Percentiles rank a stretch among this genome's conserved stretches.
Conservation (phyloP, 1,140 invertebrate species). For the Amphibalanus amphitrite region DNA sequence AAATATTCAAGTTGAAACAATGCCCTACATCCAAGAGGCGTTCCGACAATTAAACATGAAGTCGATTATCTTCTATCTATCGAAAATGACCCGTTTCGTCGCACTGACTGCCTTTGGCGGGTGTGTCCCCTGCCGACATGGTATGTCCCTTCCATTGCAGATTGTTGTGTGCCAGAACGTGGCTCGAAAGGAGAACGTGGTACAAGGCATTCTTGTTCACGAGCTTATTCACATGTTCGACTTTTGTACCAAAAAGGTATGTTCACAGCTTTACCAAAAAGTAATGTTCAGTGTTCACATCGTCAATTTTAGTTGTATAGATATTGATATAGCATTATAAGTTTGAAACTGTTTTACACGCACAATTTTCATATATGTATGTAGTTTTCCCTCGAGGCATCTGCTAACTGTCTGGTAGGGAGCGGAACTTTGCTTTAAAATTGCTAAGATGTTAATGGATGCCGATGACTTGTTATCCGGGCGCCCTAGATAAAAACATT, state of each 20-base stretch:
- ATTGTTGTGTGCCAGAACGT: slow-evolving; percentile 84
- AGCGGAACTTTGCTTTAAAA: background rate
- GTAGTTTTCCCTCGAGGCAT: no score
- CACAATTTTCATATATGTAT: no score
- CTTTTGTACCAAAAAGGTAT: slow-evolving; percentile 57
- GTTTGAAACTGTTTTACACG: background rate
- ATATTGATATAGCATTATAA: background rate
- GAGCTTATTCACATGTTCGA: slow-evolving; percentile 97
- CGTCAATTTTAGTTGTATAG: background rate
- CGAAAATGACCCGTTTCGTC: no score
- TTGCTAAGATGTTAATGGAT: background rate
- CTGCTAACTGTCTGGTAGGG: no score
- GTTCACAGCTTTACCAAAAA: background rate
- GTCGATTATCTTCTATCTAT: no score
- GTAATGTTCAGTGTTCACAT: background rate
- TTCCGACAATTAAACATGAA: no score
- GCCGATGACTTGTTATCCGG: background rate
- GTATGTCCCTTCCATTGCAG: slow-evolving; percentile 31
- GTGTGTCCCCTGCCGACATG: no score
- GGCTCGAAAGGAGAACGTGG: slow-evolving; percentile 38
- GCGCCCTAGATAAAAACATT: background rate
- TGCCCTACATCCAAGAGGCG: no score
- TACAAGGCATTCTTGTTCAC: slow-evolving; percentile 66
- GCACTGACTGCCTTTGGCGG: no score
- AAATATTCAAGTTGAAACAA: no score